phyloP scores from a whole-genome alignment of 2,797 vertebrate species.

The Molossus alvarezi region DNA sequence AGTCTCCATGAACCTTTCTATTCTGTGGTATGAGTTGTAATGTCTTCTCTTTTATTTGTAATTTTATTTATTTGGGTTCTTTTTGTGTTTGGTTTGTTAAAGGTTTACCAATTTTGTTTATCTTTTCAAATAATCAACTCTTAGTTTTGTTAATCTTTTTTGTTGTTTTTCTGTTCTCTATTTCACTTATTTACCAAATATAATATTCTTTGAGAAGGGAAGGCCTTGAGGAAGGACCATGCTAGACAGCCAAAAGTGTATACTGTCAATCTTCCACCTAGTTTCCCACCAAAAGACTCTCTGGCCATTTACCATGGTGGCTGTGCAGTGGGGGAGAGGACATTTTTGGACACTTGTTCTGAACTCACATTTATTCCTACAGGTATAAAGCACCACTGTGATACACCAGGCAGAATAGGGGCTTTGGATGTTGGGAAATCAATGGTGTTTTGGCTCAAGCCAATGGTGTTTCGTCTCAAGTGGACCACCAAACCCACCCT shows the following conservation, averaged over 20 bases:
- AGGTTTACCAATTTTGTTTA: background rate
- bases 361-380: background rate
- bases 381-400: background rate
- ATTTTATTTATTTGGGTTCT: background rate
- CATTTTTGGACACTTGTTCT: background rate
- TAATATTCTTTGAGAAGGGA: background rate
- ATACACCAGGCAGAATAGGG: background rate
- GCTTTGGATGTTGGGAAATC: background rate
- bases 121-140: background rate
- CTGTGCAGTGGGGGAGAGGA: background rate
- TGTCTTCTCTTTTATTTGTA: no score
- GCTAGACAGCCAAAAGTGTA: background rate
- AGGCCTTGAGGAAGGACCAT: background rate
- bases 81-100: background rate
- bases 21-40: no score
- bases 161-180: background rate
- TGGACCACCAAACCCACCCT: background rate
- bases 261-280: background rate
- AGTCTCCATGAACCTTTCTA: no score
- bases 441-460: background rate
- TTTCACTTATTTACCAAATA: background rate
- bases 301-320: background rate
- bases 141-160: background rate
- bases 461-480: background rate
- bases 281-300: background rate